Evolutionary conservation across 2,888 invertebrate genomes (phyloP).

Genomic region (Trachelus tabidus): DNA sequence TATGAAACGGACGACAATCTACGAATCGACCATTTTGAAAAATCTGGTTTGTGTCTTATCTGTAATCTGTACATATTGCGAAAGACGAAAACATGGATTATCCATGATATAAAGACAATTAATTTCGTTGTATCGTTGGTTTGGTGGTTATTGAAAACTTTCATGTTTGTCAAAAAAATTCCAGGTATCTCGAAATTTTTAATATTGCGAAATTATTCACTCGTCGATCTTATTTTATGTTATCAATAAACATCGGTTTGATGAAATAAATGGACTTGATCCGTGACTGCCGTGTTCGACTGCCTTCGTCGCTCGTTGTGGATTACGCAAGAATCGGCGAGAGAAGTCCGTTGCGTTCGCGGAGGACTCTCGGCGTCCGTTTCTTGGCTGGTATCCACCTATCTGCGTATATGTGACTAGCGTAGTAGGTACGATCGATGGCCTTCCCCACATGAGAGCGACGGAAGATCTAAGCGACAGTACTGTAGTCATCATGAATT

Average conservation of each 20-base stretch:
- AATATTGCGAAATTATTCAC: background rate
- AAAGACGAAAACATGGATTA: background rate
- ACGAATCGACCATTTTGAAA: background rate
- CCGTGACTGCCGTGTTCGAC: conserved; percentile 51
- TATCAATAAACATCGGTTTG: background rate
- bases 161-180: background rate
- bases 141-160: background rate
- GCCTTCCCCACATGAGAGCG: background rate
- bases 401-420: background rate
- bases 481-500: conserved; percentile 4
- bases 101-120: background rate
- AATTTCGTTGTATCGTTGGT: background rate
- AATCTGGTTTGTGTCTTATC: background rate
- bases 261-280: conserved; percentile 56
- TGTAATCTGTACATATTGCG: background rate
- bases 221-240: background rate
- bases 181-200: background rate
- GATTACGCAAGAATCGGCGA: conserved; percentile 54
- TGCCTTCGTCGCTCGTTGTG: conserved; percentile 57
- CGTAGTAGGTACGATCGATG: background rate
- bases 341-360: background rate
- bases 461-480: conserved; percentile 2
- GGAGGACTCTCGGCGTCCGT: background rate
- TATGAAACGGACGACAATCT: background rate
- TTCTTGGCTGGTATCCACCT: background rate